Evolutionary conservation across 1,140 invertebrate genomes (phyloP), one percentile per base, ranked within the genome.

Genomic region (Orchesella cincta): DNA sequence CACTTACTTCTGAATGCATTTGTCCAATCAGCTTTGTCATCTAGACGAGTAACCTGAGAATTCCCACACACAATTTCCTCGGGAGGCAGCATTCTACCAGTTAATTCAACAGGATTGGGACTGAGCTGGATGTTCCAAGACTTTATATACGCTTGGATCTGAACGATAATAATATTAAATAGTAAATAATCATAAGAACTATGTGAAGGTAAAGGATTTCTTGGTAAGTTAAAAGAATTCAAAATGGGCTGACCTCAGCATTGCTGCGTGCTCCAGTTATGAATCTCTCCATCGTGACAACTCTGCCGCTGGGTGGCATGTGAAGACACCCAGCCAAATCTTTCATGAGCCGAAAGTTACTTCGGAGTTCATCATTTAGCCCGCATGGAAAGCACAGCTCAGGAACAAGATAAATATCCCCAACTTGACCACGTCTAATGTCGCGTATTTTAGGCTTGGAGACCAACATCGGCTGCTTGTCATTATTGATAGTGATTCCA

Each of bases 61-160:
- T 88, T 83, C 0, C 91, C 90, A 84, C 96, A 94, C 36, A 85
- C 83, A 5, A 97, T 88, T 0, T 84, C 83, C 83, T 96, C 93
- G 0, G 88, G 85, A 0, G 86, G 85, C 1, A 97, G 80, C 34
- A 88, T 84, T 26, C 95, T 85, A 0, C 91, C 94, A 0, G 86
- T 83, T 5, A 92, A 84, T 76, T 87, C 83, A 0, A 92, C 82
- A 0, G 90, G 88, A n/a, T 8, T 88, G 0, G 86, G 82, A 0
- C 88, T 89, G 1, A 98, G 83, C n/a, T 84, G 83, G 0, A 98
- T 85, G 1, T 95, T 95, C 96, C 96, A 98, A 39, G 90, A 89
- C 0, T 85, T 82, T n/a, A n/a, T n/a, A n/a, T n/a, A n/a, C n/a
- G n/a, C n/a, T n/a, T n/a, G n/a, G n/a, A n/a, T n/a, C n/a, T n/a